Base-by-base conservation (phyloP, 2,888 invertebrate genomes). In the Epistrophe eligans region DNA sequence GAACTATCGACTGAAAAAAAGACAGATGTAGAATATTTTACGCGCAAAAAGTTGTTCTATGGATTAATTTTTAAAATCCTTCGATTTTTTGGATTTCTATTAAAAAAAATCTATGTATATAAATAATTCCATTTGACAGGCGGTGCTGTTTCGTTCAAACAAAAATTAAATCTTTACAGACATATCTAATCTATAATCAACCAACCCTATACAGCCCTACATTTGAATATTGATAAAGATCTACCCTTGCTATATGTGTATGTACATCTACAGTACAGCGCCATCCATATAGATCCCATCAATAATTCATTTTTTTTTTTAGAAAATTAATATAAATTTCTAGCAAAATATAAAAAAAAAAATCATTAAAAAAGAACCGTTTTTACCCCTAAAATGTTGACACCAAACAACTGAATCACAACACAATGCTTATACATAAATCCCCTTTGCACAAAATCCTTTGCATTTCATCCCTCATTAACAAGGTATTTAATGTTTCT, bases 391-490 rank as follows among this genome's bases (percentile, higher is more conserved):
- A 77, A 85, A 82, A 79, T 73, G 58, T 60, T 52, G 66, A 82
- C 43, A 70, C 70, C 55, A 67, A 85, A 74, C 73, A 77, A 66
- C 32, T 17, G 62, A 55, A 17, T 64, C 58, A 62, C 76, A 67
- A 62, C 81, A 81, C 81, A 81, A 77, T 77, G 43, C 77, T 73
- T 24, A 24, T 24, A 24, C 77, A 62, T 52, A 58, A 82, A 82
- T 87, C 77, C 82, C 85, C 85, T 87, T 67, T 60, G 77, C 84
- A 48, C 57, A 81, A 84, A n/a, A 81, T 81, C 85, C 82, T 85
- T 84, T 72, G 82, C 82, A 82, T 79, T 87, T 87, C 85, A 87
- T 87, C 85, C 85, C 85, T 82, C 82, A 87, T 82, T 87, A 87
- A 87, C 81, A 79, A 74, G 70, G 82, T 74, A 79, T 82, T 87